Percentiles rank a stretch among this genome's conserved stretches.
These are phyloP conservation scores for Pantelozetes paolii DNA, from an alignment of 2,888 invertebrate species.

Conservation along the genomic window DNA sequence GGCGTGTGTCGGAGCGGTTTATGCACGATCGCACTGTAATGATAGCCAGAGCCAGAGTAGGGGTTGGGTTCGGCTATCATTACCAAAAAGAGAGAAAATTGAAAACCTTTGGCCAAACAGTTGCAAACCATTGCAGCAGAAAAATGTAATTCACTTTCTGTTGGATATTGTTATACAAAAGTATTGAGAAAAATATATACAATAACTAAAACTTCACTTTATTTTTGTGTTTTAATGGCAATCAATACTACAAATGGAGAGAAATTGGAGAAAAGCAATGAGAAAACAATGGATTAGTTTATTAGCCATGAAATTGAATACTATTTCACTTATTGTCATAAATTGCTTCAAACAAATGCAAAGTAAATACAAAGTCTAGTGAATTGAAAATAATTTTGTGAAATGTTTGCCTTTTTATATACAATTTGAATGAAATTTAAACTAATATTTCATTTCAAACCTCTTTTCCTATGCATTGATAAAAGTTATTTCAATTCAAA, in stretches of 20 bases:
- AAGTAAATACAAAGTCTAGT: too few species aligned
- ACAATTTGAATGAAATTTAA: too few species aligned
- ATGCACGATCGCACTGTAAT: background rate
- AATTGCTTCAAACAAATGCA: too few species aligned
- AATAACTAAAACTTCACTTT: background rate
- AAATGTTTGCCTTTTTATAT: too few species aligned
- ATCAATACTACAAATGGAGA: conserved; percentile 12
- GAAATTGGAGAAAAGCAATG: background rate
- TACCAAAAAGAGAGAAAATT: background rate
- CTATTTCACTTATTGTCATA: too few species aligned
- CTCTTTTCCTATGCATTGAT: too few species aligned
- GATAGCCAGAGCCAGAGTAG: background rate
- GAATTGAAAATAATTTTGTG: too few species aligned
- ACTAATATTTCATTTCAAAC: too few species aligned
- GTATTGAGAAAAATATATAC: too few species aligned
- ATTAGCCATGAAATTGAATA: conserved; percentile 7
- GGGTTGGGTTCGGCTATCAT: background rate
- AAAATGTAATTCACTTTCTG: background rate
- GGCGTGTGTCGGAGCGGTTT: background rate
- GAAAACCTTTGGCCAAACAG: background rate
- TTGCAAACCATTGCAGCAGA: background rate
- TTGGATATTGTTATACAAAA: too few species aligned
- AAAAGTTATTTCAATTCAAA: too few species aligned
- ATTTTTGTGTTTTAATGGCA: background rate
- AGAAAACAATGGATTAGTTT: conserved; percentile 14